Evolutionary conservation across 2,888 invertebrate species (phyloP).

Genomic region (Alentia gelatinosa): DNA sequence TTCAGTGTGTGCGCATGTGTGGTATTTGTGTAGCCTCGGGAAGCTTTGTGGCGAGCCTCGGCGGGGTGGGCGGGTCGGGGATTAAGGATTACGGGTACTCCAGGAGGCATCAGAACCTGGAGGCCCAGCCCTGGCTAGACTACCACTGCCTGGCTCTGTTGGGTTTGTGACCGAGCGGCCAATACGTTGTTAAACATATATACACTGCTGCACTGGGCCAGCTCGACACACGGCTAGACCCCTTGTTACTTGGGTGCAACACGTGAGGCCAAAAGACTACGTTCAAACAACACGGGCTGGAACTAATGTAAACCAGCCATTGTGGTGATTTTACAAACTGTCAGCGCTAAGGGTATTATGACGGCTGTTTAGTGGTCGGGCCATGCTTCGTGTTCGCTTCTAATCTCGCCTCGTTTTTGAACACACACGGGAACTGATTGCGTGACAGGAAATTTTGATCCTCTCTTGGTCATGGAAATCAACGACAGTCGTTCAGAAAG

Average conservation of each 20-base stretch:
- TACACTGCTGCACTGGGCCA: background rate
- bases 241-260: background rate
- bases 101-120: background rate
- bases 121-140: background rate
- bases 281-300: background rate
- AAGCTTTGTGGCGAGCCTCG: background rate
- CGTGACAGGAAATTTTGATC: no score
- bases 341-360: no score
- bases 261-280: no score
- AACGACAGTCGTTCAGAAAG: no score
- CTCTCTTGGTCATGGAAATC: no score
- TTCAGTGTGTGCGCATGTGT: background rate
- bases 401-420: no score
- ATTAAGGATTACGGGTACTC: background rate
- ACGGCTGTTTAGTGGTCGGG: no score
- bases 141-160: background rate
- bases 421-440: no score
- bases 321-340: no score
- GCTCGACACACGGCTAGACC: no score
- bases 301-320: background rate
- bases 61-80: background rate
- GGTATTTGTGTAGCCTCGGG: background rate
- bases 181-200: background rate
- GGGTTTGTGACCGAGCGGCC: background rate
- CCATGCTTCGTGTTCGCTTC: no score